These are phyloP conservation scores for Nemotelus nigrinus DNA, from an alignment of 2,888 invertebrate species.

Conservation along the genomic window DNA sequence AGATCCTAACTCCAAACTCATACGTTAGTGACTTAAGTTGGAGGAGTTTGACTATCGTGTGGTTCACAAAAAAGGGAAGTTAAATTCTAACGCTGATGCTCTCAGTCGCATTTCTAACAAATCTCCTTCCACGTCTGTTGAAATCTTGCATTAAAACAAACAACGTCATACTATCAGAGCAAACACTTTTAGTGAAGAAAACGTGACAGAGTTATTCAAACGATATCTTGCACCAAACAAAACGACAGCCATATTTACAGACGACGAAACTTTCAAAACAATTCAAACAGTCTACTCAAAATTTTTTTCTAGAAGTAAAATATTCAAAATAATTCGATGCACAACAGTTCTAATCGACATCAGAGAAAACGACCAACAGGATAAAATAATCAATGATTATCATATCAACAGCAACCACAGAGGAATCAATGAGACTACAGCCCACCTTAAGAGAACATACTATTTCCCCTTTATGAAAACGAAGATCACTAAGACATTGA, in stretches of 20 bases:
- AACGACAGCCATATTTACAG: no score
- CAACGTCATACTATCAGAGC: conserved; percentile 14
- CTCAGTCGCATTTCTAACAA: conserved; percentile 36
- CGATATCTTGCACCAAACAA: no score
- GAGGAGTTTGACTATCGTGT: conserved; percentile 52
- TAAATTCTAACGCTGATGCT: conserved; percentile 52
- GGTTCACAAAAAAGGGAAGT: conserved; percentile 42
- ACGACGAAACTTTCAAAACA: no score
- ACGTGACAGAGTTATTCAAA: no score
- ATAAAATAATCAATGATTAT: no score
- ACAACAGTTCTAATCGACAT: conserved; percentile 48
- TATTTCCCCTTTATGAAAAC: conserved; percentile 50
- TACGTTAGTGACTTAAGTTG: conserved; percentile 49
- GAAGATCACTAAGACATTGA: conserved; percentile 51
- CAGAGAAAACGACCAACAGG: conserved; percentile 47
- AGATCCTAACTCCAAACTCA: conserved; percentile 27
- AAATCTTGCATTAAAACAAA: conserved; percentile 14
- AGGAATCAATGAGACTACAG: conserved; percentile 50
- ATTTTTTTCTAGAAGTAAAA: conserved; percentile 39
- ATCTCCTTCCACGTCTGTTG: conserved; percentile 7
- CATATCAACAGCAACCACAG: conserved; percentile 47
- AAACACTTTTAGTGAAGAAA: no score
- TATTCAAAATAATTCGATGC: conserved; percentile 44
- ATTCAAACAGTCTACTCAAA: conserved; percentile 26
- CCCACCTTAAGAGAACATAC: no score